Evolutionary conservation across 2,797 vertebrate genomes (phyloP).

Genomic region (Galaxias olidus): DNA sequence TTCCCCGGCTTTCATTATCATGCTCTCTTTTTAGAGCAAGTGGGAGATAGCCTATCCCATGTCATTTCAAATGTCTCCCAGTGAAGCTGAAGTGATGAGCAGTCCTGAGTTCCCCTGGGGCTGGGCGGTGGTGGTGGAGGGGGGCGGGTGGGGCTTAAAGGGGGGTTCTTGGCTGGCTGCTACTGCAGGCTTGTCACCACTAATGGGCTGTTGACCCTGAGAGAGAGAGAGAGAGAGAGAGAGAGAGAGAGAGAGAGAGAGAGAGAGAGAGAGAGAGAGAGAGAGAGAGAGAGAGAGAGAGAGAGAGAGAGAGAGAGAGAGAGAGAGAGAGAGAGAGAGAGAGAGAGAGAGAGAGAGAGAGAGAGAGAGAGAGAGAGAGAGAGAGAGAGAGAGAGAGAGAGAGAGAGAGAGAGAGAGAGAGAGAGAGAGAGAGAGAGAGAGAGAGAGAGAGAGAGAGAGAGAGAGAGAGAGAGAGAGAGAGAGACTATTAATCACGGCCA

Average conservation of each 20-base stretch:
- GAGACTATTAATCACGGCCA: slow-evolving; percentile 71
- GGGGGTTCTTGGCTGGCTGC: slow-evolving; percentile 49
- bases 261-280: slow-evolving; percentile 67
- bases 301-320: slow-evolving; percentile 67
- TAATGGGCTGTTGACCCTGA: slow-evolving; percentile 77
- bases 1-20: slow-evolving; percentile 9
- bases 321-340: slow-evolving; percentile 61
- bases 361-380: slow-evolving; percentile 41
- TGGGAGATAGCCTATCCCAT: slow-evolving; percentile 25
- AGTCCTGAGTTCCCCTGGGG: slow-evolving; percentile 41
- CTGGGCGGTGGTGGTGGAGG: slow-evolving; percentile 6
- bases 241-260: slow-evolving; percentile 67
- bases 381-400: slow-evolving; percentile 38
- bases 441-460: slow-evolving; percentile 44
- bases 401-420: slow-evolving; percentile 41
- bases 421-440: slow-evolving; percentile 38
- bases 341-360: slow-evolving; percentile 38
- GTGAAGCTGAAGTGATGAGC: slow-evolving; percentile 45
- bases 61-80: slow-evolving; percentile 35
- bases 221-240: slow-evolving; percentile 54
- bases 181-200: slow-evolving; percentile 59
- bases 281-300: slow-evolving; percentile 67
- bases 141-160: background rate
- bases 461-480: slow-evolving; percentile 47
- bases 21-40: slow-evolving; percentile 19